Base-by-base conservation (phyloP, 2,113 vertebrate species). In the Zeus faber region DNA sequence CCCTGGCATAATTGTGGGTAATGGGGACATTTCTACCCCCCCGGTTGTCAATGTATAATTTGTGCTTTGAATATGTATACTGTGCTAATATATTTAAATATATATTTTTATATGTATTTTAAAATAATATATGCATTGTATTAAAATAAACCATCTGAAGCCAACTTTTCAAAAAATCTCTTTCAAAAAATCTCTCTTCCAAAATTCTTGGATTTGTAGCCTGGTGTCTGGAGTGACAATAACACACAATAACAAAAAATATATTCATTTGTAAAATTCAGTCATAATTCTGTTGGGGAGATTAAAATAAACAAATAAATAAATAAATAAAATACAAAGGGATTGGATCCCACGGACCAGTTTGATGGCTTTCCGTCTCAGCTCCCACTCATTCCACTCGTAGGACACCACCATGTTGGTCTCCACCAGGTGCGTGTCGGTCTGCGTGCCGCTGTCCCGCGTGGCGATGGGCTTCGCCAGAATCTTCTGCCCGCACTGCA, bases 311-410 rank as follows among this genome's bases (percentile, higher is more conserved):
- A 29, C 4, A 35, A 20, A 8, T 3, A 9, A 21, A 24, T 23
- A 25, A n/a, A 40, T 54, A 54, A 23, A 58, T 20, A 16, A 24
- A 18, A 14, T 10, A 17, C 8, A 17, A 3, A 10, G 11, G 29
- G 17, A 1, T 27, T n/a, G n/a, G n/a, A n/a, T n/a, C n/a, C n/a
- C n/a, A 16, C 80, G 80, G 73, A 99, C 97, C 93, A 96, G 55
- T 88, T 92, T 92, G 69, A 98, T 87, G 41, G 95, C 95, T 90
- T 93, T 92, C 77, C 94, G 88, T 69, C 95, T 85, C 54, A 98
- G 86, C 54, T 94, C 92, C 97, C 95, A 97, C 84, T 98, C 95
- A 49, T 98, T 98, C 97, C 96, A 99, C 64, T 97, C 91, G 2
- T 98, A 97, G 0, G 91, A 84, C 47, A 62, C 87, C 55, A 88